Evolutionary conservation across 2,113 vertebrate genomes (phyloP), one percentile per base, ranked within the genome.

Genomic region (Lucifuga dentata): DNA sequence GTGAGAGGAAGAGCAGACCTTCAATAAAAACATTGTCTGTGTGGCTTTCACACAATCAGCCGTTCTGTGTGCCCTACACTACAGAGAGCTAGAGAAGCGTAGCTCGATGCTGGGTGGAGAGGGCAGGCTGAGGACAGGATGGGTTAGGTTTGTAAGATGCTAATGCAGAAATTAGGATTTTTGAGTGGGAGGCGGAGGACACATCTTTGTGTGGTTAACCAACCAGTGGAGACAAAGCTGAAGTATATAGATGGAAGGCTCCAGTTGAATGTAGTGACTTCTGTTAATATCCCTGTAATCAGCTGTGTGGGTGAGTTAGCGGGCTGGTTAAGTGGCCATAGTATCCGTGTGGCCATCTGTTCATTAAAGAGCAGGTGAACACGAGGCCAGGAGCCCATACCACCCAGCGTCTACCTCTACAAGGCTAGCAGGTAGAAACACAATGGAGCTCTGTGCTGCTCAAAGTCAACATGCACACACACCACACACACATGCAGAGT

Each of bases 21-120:
- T 94, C 92, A 94, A 93, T 94, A 93, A 91, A 92, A 93, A 93
- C 92, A 91, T 92, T 94, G 93, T 94, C 91, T 92, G 76, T 86
- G 82, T 68, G 9, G 70, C 84, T 86, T 84, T 83, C 85, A 69
- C 74, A 91, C 87, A 91, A 91, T 91, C 89, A 75, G 81, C 78
- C 73, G 61, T 90, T 88, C 86, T 92, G 86, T 91, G 81, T 23
- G 23, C 29, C 21, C 64, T 53, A 78, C 79, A 61, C 53, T 36
- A 50, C 66, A 66, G 56, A 73, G 66, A 86, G 78, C 41, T 55
- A 86, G 67, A 73, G 57, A 73, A 61, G 49, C 48, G 44, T 75
- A 26, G 80, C 72, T 77, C 83, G 81, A 86, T 40, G 70, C 26
- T 49, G 50, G 53, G 78, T 46, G 68, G 73, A 63, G 70, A 81